phyloP scores from a whole-genome alignment of 2,113 vertebrate species.

The Petromus typicus region DNA sequence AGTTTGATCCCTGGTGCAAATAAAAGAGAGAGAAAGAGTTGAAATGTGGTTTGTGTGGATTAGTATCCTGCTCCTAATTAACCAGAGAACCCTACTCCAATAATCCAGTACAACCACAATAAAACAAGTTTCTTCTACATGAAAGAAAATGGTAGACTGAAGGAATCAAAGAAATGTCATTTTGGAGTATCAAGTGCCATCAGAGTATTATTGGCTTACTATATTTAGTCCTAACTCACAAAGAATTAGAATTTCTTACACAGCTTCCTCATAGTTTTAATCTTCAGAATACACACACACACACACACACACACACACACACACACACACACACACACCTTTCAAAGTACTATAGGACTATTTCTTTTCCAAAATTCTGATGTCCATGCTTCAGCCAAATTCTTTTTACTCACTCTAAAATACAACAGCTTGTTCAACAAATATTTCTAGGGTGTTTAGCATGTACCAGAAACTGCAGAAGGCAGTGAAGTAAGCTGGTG shows the following conservation, averaged over 20 bases:
- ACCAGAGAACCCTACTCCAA: not conserved
- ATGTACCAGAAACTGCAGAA: not conserved
- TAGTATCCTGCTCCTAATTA: not conserved
- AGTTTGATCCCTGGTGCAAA: no score
- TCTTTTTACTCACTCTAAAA: slow-evolving; percentile 1
- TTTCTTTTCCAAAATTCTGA: not conserved
- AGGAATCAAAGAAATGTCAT: not conserved
- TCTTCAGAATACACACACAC: slow-evolving; percentile 1
- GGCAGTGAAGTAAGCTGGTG: not conserved
- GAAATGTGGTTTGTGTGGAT: not conserved
- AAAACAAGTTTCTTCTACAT: not conserved
- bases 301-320: no score
- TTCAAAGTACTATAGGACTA: not conserved
- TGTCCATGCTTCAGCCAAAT: not conserved
- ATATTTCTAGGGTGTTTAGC: not conserved
- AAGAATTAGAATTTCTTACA: not conserved
- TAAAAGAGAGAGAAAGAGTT: not conserved
- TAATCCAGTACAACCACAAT: not conserved
- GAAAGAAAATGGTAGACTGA: not conserved
- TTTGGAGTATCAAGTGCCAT: not conserved
- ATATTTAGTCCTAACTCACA: slow-evolving; percentile 18
- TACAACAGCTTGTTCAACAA: not conserved
- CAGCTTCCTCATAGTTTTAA: not conserved
- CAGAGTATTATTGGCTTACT: not conserved
- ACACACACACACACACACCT: not conserved